A percentile compares a stretch with the other conserved stretches of the same genome.
These are phyloP conservation scores for Orthonyx spaldingii DNA, from an alignment of 2,113 vertebrate genomes.

Conservation along the genomic window DNA sequence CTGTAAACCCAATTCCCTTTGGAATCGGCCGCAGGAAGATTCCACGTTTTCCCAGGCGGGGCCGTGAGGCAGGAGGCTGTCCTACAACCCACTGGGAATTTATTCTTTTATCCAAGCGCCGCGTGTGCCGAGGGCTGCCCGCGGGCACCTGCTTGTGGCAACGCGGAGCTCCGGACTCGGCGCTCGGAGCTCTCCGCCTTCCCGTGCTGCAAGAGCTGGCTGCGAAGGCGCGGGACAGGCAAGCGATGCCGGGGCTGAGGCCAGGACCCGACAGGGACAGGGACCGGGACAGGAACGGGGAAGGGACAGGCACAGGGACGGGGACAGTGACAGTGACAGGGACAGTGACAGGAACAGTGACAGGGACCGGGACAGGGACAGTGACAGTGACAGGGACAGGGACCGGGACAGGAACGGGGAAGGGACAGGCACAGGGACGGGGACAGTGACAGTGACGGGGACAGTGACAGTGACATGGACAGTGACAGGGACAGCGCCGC, in stretches of 20 bases:
- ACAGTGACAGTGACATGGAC: too few species aligned
- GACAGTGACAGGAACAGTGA: too few species aligned
- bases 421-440: background rate
- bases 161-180: background rate
- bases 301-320: background rate
- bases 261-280: too few species aligned
- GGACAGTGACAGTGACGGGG: too few species aligned
- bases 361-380: too few species aligned
- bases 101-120: background rate
- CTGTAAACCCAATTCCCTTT: background rate
- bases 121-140: too few species aligned
- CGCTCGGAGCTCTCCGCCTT: background rate
- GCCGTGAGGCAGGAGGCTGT: background rate
- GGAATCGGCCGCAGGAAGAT: fast-evolving
- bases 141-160: too few species aligned
- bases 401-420: background rate
- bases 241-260: background rate
- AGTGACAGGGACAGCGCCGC: fast-evolving
- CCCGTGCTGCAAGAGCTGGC: background rate
- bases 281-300: background rate
- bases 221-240: background rate
- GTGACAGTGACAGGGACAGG: too few species aligned
- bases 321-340: too few species aligned
- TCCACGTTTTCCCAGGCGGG: background rate
- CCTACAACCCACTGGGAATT: background rate